These are phyloP conservation scores for Drosophila subobscura DNA, from an alignment of 1,140 invertebrate species.

Conservation along the genomic window DNA sequence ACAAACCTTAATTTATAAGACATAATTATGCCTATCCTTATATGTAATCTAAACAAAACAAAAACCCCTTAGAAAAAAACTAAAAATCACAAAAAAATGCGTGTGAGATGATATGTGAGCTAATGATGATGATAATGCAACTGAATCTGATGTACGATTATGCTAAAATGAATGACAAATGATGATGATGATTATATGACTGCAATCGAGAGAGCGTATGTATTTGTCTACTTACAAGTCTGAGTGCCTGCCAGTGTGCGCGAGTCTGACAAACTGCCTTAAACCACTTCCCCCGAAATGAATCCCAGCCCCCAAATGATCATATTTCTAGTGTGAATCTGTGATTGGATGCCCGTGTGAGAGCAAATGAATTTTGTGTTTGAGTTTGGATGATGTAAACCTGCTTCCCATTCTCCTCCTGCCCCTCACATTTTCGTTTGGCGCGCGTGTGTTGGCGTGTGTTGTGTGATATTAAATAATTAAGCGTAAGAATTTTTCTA, in stretches of 20 bases:
- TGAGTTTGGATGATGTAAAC: conserved; percentile 6
- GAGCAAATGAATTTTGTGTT: conserved; percentile 39
- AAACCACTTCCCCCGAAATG: conserved; percentile 8
- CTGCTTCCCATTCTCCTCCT: conserved; percentile 17
- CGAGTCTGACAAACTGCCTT: conserved; percentile 2
- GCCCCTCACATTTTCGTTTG: conserved; percentile 37
- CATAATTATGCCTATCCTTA: conserved; percentile 16
- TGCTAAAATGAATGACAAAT: too few relatives aligned
- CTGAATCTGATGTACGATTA: conserved; percentile 7
- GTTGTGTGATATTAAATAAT: conserved; percentile 82
- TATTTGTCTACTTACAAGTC: conserved; percentile 16
- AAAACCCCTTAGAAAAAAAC: not conserved
- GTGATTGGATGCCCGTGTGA: conserved; percentile 45
- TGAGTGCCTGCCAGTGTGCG: conserved; percentile 12
- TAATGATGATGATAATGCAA: conserved; percentile 11
- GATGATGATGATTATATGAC: conserved; percentile 2
- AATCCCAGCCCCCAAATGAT: conserved; percentile 4
- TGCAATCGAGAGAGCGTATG: conserved; percentile 8
- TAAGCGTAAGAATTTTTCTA: conserved; percentile 56
- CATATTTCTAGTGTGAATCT: conserved; percentile 57
- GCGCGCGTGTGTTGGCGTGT: conserved; percentile 68
- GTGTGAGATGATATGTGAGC: conserved; percentile 14
- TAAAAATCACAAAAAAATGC: conserved; percentile 16
- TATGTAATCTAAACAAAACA: conserved; percentile 1
- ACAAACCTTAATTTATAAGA: conserved; percentile 33